These are phyloP conservation scores for Watsonalla cultraria DNA, from an alignment of 2,888 invertebrate genomes.

Conservation along the genomic window DNA sequence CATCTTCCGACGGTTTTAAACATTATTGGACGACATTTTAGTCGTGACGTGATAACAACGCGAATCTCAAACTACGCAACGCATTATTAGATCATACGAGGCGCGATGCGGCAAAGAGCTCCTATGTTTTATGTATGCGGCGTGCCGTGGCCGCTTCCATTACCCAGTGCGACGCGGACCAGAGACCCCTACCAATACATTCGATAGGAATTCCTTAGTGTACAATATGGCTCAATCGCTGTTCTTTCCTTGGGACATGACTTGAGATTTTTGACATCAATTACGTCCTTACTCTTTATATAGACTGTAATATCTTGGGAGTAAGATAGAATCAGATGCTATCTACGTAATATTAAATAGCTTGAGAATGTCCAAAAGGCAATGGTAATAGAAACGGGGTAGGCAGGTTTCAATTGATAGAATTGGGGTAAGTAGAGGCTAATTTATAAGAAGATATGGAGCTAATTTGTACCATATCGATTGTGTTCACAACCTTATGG, in stretches of 20 bases:
- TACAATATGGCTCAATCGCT: background rate
- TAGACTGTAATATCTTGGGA: no score
- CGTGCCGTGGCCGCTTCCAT: slow-evolving; percentile 27
- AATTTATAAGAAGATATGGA: no score
- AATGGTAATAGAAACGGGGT: no score
- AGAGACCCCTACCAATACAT: background rate
- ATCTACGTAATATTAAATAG: no score
- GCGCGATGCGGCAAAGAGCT: slow-evolving; percentile 56
- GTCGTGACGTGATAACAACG: slow-evolving; percentile 27
- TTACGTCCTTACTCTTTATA: no score
- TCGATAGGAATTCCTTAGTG: background rate
- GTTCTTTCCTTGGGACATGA: background rate
- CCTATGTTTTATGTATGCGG: slow-evolving; percentile 66
- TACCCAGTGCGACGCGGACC: background rate
- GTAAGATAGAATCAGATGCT: no score
- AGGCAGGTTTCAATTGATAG: no score
- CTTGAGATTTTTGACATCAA: no score
- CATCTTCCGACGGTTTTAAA: background rate
- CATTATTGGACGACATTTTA: background rate
- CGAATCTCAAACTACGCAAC: slow-evolving; percentile 42
- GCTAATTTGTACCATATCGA: no score
- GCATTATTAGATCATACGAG: slow-evolving; percentile 68
- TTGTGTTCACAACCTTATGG: no score
- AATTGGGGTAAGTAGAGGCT: no score
- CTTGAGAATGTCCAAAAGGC: no score